phyloP scores from a whole-genome alignment of 2,888 invertebrate genomes.

The Timandra comae region DNA sequence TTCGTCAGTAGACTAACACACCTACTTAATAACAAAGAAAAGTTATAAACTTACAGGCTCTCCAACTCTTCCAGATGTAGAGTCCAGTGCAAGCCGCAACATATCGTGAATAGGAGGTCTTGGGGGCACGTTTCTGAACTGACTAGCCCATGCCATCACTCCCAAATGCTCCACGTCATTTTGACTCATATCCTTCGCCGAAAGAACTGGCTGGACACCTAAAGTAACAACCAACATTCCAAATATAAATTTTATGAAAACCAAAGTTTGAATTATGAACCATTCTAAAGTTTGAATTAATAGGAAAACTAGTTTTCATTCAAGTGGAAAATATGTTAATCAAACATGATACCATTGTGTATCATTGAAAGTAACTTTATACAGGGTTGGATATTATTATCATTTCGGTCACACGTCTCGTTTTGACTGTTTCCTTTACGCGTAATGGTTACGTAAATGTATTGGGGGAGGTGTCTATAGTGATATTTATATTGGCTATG shows the following conservation, averaged over 20 bases:
- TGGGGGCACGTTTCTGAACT: conserved; percentile 92
- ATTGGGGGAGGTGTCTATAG: background rate
- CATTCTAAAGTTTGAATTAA: too few relatives aligned
- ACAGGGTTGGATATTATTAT: conserved; percentile 4
- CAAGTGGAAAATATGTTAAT: conserved; percentile 9
- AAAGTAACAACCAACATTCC: too few relatives aligned
- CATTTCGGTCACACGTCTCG: conserved; percentile 4
- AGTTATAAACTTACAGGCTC: conserved; percentile 81
- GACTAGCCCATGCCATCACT: conserved; percentile 97
- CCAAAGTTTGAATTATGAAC: too few relatives aligned
- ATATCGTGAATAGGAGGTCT: conserved; percentile 89
- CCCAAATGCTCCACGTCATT: conserved; percentile 97
- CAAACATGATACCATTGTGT: conserved; percentile 6
- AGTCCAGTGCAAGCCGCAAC: conserved; percentile 86
- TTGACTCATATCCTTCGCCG: conserved; percentile 96
- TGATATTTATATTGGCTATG: too few relatives aligned
- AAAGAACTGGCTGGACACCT: conserved; percentile 92
- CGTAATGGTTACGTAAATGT: conserved; percentile 3
- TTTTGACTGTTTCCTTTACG: conserved; percentile 4
- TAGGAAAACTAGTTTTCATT: conserved; percentile 12
- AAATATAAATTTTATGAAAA: too few relatives aligned
- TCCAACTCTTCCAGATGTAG: conserved; percentile 90
- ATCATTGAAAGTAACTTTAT: conserved; percentile 5
- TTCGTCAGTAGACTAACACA: too few relatives aligned
- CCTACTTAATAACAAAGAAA: too few relatives aligned